Evolutionary conservation across 1,140 invertebrate species (phyloP).

Genomic region (Aphis craccivora): DNA sequence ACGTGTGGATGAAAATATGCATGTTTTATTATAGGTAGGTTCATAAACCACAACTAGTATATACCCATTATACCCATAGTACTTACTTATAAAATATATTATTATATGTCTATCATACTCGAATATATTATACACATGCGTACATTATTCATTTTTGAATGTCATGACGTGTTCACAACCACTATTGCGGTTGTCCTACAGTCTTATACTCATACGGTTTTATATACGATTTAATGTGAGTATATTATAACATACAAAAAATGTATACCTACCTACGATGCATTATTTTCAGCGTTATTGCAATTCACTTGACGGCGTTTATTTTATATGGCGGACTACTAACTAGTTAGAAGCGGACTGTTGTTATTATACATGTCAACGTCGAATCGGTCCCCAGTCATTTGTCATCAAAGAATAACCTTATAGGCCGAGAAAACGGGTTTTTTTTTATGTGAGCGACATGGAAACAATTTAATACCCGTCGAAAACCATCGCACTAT

Average conservation of each 20-base stretch:
- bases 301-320: conserved; percentile 14
- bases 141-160: conserved; percentile 2
- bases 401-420: conserved; percentile 41
- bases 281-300: background rate
- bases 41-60: background rate
- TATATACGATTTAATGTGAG: background rate
- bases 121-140: background rate
- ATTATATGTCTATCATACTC: background rate
- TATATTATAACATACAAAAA: background rate
- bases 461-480: background rate
- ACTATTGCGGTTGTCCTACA: background rate
- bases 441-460: background rate
- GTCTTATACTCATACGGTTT: background rate
- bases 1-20: background rate
- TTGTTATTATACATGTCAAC: conserved; percentile 2
- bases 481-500: background rate
- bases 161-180: background rate
- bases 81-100: background rate
- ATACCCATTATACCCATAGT: background rate
- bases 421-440: background rate
- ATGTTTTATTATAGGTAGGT: background rate
- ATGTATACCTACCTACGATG: background rate
- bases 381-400: background rate
- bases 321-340: background rate
- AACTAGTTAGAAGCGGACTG: background rate